Base-by-base conservation (phyloP, 2,113 vertebrate species). In the Hystrix brachyura region DNA sequence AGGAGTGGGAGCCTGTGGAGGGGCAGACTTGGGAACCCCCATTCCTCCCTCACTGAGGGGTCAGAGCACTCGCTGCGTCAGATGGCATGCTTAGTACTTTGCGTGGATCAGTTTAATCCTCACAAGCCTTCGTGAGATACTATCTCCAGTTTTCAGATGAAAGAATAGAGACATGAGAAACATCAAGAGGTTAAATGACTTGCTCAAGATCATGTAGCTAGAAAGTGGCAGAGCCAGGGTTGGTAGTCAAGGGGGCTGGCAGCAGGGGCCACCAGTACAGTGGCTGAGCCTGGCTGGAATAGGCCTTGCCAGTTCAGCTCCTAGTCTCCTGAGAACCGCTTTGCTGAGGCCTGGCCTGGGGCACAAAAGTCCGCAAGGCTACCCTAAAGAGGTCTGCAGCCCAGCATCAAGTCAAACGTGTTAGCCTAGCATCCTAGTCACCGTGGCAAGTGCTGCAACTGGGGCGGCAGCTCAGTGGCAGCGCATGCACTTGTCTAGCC, bases 131-230 rank as follows among this genome's bases (percentile, higher is more conserved):
- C 69, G 0, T 38, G 86, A 80, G 51, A 34, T 74, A 43, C 18
- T 80, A 43, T 48, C 51, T 83, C 65, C 81, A 3, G 64, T 91
- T 94, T 76, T 72, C 89, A 89, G 82, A 25, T 27, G 46, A 93
- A 84, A 82, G 91, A 93, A 93, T 1, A 64, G 80, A 93, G 78
- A 91, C 32, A 27, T 74, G 32, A 67, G 83, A n/a, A 43, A 43
- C 48, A 29, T 34, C 43, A 71, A 85, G 57, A 62, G 48, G 48
- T 81, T 90, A 80, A 87, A n/a, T 69, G 55, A 57, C 88, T 71
- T 17, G 25, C 43, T 76, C 11, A n/a, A 79, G 59, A 34, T 69
- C 27, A 18, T 27, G 38, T 94, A 71, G 53, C 51, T 95, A 60
- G 79, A 67, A 91, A 72, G 90, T 80, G 23, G 18, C 34, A 72